A percentile compares a stretch with the other conserved stretches of the same genome.
Conservation (phyloP, 2,113 vertebrate genomes). For the Alosa alosa region DNA sequence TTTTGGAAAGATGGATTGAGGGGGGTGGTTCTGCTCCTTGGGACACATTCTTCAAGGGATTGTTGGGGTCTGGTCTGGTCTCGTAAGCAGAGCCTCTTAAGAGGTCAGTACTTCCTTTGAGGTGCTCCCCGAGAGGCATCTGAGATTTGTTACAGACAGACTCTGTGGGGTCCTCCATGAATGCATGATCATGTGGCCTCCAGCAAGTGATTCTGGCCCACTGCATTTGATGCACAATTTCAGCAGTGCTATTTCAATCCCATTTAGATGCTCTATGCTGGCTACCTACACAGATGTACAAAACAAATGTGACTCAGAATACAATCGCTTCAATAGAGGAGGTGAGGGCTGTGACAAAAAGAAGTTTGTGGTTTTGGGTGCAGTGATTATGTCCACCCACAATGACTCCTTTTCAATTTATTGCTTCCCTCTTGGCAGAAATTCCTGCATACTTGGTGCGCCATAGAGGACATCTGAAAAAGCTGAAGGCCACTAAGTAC, state of each 20-base stretch:
- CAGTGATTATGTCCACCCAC: not conserved
- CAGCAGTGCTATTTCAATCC: not conserved
- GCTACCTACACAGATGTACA: not conserved
- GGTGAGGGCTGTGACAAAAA: not conserved
- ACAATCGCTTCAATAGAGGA: not conserved
- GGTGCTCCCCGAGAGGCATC: not conserved
- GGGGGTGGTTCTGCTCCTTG: not conserved
- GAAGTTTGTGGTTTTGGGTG: not conserved
- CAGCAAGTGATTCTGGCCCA: not conserved
- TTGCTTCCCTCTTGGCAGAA: not conserved
- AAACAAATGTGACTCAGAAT: not conserved
- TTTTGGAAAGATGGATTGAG: no score
- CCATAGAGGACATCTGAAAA: not conserved
- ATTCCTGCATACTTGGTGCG: not conserved
- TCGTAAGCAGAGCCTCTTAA: not conserved
- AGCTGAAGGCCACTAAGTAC: not conserved
- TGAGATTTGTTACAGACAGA: not conserved
- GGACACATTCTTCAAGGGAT: not conserved
- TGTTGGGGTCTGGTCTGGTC: not conserved
- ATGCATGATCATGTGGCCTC: not conserved
- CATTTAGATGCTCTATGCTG: no score
- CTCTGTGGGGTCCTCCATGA: not conserved
- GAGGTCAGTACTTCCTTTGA: not conserved
- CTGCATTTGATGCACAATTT: not conserved
- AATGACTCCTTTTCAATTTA: not conserved